Conservation (phyloP, 2,888 invertebrate species). For the Calephelis perditalis region DNA sequence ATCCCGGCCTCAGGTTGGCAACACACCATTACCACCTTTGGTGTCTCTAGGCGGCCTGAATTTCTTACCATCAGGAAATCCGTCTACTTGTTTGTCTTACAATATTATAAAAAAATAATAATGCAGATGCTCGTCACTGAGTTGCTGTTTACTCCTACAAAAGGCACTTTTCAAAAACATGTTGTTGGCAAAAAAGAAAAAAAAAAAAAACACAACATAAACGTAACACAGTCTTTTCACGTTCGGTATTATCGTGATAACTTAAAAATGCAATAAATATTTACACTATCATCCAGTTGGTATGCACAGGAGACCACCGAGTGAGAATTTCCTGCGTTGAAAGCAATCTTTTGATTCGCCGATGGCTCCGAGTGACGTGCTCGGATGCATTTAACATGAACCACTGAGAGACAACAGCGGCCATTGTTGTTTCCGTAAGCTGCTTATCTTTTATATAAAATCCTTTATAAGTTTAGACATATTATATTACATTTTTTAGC, state of each 20-base stretch:
- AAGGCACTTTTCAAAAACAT: too few relatives aligned
- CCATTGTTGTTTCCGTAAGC: conserved; percentile 26
- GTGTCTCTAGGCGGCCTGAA: too few relatives aligned
- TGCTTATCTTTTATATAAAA: conserved; percentile 3
- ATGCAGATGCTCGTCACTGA: too few relatives aligned
- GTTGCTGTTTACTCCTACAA: too few relatives aligned
- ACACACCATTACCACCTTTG: too few relatives aligned
- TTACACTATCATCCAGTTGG: conserved; percentile 1
- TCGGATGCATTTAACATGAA: conserved; percentile 62
- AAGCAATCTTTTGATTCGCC: conserved; percentile 55
- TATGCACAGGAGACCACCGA: conserved; percentile 47
- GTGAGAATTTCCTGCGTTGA: conserved; percentile 47
- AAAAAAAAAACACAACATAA: too few relatives aligned
- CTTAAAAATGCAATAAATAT: conserved; percentile 11
- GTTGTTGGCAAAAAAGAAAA: too few relatives aligned
- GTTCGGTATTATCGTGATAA: conserved; percentile 1
- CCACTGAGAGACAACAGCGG: conserved; percentile 50
- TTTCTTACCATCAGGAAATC: too few relatives aligned
- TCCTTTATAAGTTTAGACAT: conserved; percentile 1
- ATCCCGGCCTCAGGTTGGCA: too few relatives aligned
- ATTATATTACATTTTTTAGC: not conserved
- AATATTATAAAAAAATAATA: too few relatives aligned
- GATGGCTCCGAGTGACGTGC: conserved; percentile 42
- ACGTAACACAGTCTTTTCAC: not conserved
- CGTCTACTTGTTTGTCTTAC: too few relatives aligned